Conservation (phyloP, 2,113 vertebrate genomes). For the Motacilla alba region DNA sequence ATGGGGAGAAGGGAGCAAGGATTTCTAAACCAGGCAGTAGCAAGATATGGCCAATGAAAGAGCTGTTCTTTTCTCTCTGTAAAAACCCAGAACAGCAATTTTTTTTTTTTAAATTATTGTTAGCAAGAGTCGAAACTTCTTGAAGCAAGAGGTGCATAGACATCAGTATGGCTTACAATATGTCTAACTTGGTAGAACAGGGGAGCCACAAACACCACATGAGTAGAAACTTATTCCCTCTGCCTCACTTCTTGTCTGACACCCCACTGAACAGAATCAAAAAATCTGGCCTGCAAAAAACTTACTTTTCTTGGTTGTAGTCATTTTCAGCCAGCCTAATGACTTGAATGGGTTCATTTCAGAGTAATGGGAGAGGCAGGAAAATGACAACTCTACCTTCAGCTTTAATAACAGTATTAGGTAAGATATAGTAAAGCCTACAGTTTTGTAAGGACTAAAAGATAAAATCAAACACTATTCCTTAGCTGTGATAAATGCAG, state of each 20-base stretch:
- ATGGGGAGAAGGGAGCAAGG: background rate
- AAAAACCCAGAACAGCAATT: background rate
- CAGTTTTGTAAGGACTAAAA: background rate
- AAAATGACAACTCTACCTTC: background rate
- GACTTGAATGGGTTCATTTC: background rate
- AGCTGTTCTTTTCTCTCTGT: background rate
- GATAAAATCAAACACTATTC: background rate
- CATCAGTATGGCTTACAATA: background rate
- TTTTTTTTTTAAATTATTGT: background rate
- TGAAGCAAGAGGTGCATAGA: background rate
- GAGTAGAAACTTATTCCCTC: background rate
- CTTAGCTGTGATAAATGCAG: background rate
- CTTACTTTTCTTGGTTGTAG: background rate
- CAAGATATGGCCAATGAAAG: background rate
- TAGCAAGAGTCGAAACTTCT: background rate
- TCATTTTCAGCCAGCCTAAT: background rate
- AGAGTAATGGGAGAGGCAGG: background rate
- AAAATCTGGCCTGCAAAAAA: background rate
- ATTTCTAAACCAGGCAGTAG: background rate
- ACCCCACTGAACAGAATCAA: background rate
- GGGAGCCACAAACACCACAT: background rate
- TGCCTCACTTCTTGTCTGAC: background rate
- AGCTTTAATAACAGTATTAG: background rate
- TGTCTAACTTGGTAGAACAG: rapidly evolving
- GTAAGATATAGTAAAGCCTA: background rate